Base-by-base conservation (phyloP, 37 sponge, comb jelly and placozoan species). In the Chondrosia reniformis region DNA sequence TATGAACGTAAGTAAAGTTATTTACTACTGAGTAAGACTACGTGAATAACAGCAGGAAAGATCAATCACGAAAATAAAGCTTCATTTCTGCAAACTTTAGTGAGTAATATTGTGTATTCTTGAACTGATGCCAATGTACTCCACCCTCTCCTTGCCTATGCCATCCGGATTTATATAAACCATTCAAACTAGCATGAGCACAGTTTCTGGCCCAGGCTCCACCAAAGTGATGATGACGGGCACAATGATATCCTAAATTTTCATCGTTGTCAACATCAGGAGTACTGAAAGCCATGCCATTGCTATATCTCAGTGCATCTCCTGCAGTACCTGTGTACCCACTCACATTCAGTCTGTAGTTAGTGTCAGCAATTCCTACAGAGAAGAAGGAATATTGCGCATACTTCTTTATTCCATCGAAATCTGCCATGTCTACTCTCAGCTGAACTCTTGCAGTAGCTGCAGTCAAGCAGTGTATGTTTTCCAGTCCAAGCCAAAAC, bases 61-160 rank as follows among this genome's bases (percentile, higher is more conserved):
- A 12, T 12, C 19, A 59, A 30, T 59, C 61, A 13, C 61, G 61
- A 13, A 40, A 69, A 24, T 56, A 56, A n/a, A 76, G 21, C 37
- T 76, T 76, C 76, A 76, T 76, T 38, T 76, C 46, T 42, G 76
- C 39, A 38, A 45, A 76, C 57, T 52, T 76, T 22, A 49, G 76
- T 27, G 76, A 76, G 3, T n/a, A 8, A 12, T 21, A 41, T 2
- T 9, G 6, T 15, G 5, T 2, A 1, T 19, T 1, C 12, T 28
- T 40, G 30, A 52, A 76, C n/a, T 32, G 33, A 32, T 49, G 21
- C 76, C 76, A 76, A 27, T n/a, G 2, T 25, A 76, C 55, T 76
- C 76, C 76, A 42, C 4, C 37, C 61, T 13, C 9, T 30, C 22
- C 22, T 30, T 13, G 9, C 72, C n/a, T 22, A n/a, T n/a, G n/a